These are phyloP conservation scores for Capromys pilorides DNA, from an alignment of 2,797 vertebrate genomes.

Conservation along the genomic window DNA sequence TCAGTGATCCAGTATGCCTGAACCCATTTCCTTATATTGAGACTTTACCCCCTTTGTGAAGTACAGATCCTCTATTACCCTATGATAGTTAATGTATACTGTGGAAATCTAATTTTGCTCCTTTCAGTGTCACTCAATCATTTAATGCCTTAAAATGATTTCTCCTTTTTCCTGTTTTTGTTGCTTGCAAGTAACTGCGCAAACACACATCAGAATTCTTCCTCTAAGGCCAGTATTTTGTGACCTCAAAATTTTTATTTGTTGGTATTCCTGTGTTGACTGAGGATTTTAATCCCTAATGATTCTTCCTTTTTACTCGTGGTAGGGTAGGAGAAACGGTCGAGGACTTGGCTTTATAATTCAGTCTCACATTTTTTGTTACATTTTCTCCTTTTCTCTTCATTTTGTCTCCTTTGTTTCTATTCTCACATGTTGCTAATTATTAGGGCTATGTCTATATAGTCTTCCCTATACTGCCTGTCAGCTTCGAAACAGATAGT, in stretches of 20 bases:
- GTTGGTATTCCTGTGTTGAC: background rate
- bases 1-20: background rate
- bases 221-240: background rate
- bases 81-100: background rate
- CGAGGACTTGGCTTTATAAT: background rate
- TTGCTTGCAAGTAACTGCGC: slow-evolving; percentile 12
- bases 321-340: background rate
- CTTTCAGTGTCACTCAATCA: background rate
- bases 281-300: background rate
- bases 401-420: background rate
- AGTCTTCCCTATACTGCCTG: background rate
- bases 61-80: background rate
- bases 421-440: background rate
- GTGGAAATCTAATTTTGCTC: slow-evolving; percentile 12
- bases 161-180: background rate
- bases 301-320: background rate
- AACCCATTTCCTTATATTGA: background rate
- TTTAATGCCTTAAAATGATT: background rate
- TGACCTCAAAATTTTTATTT: background rate
- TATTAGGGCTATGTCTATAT: background rate
- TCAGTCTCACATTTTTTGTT: background rate
- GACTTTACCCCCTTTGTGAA: background rate
- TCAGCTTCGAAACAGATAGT: background rate
- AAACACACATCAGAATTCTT: background rate
- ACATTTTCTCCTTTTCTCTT: background rate